Evolutionary conservation across 1,140 invertebrate species (phyloP).

Genomic region (Drepana arcuata): DNA sequence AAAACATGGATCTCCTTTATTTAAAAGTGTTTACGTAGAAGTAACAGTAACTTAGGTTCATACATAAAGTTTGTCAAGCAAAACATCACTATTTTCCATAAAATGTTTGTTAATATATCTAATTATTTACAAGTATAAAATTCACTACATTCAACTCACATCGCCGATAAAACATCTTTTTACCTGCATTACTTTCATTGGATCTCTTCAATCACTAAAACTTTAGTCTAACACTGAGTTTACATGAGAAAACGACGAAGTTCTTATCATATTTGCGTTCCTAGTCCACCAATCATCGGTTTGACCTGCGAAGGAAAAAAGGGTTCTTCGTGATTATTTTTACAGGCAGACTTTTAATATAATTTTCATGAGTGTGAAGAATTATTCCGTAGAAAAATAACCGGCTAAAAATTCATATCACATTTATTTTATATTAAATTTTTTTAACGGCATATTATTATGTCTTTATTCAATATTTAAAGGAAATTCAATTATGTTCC

Average conservation of each 20-base stretch:
- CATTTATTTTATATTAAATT: too few relatives aligned
- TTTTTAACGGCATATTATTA: too few relatives aligned
- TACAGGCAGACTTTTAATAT: too few relatives aligned
- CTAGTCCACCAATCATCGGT: conserved; percentile 39
- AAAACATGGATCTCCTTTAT: conserved; percentile 45
- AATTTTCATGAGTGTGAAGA: too few relatives aligned
- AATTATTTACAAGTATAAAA: conserved; percentile 64
- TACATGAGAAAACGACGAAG: conserved; percentile 23
- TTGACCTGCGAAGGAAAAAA: conserved; percentile 33
- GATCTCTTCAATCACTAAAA: conserved; percentile 27
- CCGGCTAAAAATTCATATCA: too few relatives aligned
- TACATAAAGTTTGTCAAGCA: conserved; percentile 51
- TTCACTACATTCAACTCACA: conserved; percentile 45
- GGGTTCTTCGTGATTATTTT: too few relatives aligned
- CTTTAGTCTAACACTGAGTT: conserved; percentile 43
- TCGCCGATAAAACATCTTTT: conserved; percentile 29
- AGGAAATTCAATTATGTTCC: too few relatives aligned
- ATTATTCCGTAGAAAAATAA: too few relatives aligned
- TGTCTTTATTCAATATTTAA: too few relatives aligned
- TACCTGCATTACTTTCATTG: conserved; percentile 33
- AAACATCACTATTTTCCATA: conserved; percentile 50
- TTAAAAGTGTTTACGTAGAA: conserved; percentile 40
- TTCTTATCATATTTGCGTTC: conserved; percentile 13
- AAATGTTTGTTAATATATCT: conserved; percentile 34
- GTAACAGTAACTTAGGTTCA: conserved; percentile 52